phyloP scores from a whole-genome alignment of 2,113 vertebrate species.

The Pithys albifrons region DNA sequence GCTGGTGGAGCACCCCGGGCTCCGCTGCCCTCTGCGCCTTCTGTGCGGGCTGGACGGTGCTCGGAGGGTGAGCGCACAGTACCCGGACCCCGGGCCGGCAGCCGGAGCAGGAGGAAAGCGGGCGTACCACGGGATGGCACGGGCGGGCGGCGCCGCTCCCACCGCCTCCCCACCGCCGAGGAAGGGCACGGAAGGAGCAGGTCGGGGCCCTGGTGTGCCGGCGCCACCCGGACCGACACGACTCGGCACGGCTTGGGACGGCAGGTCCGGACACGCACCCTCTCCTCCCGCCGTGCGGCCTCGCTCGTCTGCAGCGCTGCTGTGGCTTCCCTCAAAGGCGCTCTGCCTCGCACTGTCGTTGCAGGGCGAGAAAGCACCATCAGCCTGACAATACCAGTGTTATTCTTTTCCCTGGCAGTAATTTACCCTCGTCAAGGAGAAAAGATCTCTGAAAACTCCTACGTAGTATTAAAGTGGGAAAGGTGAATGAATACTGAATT shows the following conservation, averaged over 20 bases:
- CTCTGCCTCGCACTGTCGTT: rapidly evolving
- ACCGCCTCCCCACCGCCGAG: neutral
- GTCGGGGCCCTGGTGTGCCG: neutral
- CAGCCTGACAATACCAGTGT: rapidly evolving
- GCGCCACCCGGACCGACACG: rapidly evolving
- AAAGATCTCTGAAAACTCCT: neutral
- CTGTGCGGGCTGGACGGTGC: rapidly evolving
- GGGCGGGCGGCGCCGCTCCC: neutral
- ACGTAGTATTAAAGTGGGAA: rapidly evolving
- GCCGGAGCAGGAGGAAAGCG: neutral
- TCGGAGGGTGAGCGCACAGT: too few species aligned
- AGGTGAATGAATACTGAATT: neutral
- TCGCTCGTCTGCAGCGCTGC: rapidly evolving
- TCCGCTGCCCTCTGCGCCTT: too few species aligned
- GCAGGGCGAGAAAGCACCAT: neutral
- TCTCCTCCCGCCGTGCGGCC: rapidly evolving
- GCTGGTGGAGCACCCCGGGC: rapidly evolving
- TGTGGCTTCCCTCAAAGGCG: rapidly evolving
- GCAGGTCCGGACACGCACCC: rapidly evolving
- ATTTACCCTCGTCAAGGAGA: neutral
- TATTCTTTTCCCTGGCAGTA: neutral
- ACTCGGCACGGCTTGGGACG: neutral
- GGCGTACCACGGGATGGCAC: neutral
- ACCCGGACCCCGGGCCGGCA: too few species aligned
- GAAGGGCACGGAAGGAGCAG: neutral